phyloP scores from a whole-genome alignment of 1,140 invertebrate genomes.

The Cryptotermes secundus region DNA sequence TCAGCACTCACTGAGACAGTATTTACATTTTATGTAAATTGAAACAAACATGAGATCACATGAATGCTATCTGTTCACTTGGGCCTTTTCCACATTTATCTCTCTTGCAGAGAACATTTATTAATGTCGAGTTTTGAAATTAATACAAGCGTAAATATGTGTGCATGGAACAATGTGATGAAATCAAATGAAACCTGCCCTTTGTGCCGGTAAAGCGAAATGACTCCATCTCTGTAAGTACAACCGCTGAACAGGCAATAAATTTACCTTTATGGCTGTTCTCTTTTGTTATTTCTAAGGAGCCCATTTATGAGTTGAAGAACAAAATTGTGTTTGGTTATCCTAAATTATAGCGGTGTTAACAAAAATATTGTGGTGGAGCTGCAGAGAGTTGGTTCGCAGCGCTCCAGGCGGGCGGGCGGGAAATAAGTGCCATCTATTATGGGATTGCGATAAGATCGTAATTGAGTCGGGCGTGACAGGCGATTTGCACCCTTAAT shows the following conservation, averaged over 20 bases:
- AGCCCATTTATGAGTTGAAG: conserved; percentile 11
- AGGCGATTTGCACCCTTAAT: conserved; percentile 35
- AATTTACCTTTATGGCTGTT: conserved; percentile 14
- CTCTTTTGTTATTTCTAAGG: conserved; percentile 19
- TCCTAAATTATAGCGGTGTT: conserved; percentile 17
- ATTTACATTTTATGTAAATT: too few relatives aligned
- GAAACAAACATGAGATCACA: too few relatives aligned
- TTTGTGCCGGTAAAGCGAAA: conserved; percentile 3
- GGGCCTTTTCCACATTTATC: too few relatives aligned
- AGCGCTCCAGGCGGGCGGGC: conserved; percentile 1
- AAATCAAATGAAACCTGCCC: neutral
- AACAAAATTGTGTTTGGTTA: conserved; percentile 20
- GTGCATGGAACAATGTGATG: neutral
- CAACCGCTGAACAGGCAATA: neutral
- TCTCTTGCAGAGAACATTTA: too few relatives aligned
- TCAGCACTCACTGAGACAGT: too few relatives aligned
- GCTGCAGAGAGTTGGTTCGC: neutral
- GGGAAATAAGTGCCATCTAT: conserved; percentile 34
- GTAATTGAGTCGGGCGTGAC: conserved; percentile 34
- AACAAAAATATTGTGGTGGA: conserved; percentile 8
- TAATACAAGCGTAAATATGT: too few relatives aligned
- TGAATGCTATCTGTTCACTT: too few relatives aligned
- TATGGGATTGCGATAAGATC: conserved; percentile 34
- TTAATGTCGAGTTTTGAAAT: too few relatives aligned
- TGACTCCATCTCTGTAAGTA: neutral